Evolutionary conservation across 1,140 invertebrate species (phyloP).

Genomic region (Laupala kohalensis): DNA sequence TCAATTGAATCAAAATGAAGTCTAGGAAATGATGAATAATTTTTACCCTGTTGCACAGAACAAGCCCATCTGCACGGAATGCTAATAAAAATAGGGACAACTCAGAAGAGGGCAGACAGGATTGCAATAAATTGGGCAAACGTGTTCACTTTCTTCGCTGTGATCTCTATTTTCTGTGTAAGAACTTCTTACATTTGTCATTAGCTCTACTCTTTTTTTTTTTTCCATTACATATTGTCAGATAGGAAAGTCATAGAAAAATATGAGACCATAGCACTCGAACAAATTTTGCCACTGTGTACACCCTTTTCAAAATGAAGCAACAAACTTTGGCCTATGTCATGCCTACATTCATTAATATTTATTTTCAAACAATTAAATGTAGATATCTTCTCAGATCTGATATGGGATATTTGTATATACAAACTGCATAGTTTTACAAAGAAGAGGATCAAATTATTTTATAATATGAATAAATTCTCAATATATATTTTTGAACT

Average conservation of each 20-base stretch:
- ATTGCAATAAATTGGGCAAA: not conserved
- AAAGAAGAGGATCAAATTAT: not conserved
- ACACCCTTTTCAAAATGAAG: not conserved
- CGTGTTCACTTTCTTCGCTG: not conserved
- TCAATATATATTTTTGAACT: not conserved
- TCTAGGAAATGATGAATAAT: not conserved
- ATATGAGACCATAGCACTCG: not conserved
- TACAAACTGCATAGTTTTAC: not conserved
- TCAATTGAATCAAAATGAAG: not conserved
- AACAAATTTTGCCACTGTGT: not conserved
- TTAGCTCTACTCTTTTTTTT: no score
- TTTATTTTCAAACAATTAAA: not conserved
- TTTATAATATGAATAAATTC: not conserved
- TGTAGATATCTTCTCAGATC: not conserved
- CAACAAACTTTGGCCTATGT: not conserved
- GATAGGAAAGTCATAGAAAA: no score
- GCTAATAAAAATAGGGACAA: not conserved
- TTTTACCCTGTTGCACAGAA: not conserved
- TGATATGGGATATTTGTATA: not conserved
- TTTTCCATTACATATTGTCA: no score
- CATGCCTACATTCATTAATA: not conserved
- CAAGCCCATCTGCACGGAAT: not conserved
- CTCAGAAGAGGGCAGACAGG: not conserved
- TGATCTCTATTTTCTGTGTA: not conserved
- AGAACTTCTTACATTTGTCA: no score